Base-by-base conservation (phyloP, 2,797 vertebrate species). In the Gastrophryne carolinensis region DNA sequence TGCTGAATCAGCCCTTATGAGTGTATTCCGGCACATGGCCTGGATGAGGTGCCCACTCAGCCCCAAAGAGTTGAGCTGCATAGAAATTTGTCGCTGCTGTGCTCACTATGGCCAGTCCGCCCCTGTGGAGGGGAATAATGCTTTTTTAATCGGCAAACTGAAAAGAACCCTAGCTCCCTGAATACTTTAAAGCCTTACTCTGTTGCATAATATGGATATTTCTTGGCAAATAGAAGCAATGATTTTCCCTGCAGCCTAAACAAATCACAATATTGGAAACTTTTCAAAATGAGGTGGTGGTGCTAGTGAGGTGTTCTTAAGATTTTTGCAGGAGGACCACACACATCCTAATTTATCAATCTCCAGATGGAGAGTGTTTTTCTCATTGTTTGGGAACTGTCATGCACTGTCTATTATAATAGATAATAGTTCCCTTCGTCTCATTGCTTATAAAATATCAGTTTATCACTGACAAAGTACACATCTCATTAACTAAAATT, bases 341-440 rank as follows among this genome's bases (percentile, higher is more conserved):
- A 67, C 64, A 54, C 19, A 52, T 21, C 41, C 4, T n/a, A 69
- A 41, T 67, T 52, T 17, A 56, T 44, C 39, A 62, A 7, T 34
- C 12, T 29, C 17, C 37, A 53, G 9, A 53, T 54, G 24, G 19
- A 35, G 10, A 53, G 19, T 30, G 39, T 39, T 39, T 19, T 12
- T 35, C 30, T 39, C 11, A 3, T 11, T 41, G 52, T 56, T 69
- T 69, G 29, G 34, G 29, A 66, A 50, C 53, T 69, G 50, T 69
- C 15, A 56, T 29, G 35, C 12, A 17, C 19, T 41, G 34, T 56
- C 15, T 57, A 17, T 29, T 69, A n/a, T n/a, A n/a, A n/a, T n/a
- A n/a, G 27, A 49, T 19, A 49, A 12, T n/a, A 64, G 13, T 64
- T 29, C 15, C 17, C 19, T 17, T 62, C 27, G 8, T 32, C 53